Evolutionary conservation across 1,140 invertebrate species (phyloP).

Genomic region (Probaryconus sp.): DNA sequence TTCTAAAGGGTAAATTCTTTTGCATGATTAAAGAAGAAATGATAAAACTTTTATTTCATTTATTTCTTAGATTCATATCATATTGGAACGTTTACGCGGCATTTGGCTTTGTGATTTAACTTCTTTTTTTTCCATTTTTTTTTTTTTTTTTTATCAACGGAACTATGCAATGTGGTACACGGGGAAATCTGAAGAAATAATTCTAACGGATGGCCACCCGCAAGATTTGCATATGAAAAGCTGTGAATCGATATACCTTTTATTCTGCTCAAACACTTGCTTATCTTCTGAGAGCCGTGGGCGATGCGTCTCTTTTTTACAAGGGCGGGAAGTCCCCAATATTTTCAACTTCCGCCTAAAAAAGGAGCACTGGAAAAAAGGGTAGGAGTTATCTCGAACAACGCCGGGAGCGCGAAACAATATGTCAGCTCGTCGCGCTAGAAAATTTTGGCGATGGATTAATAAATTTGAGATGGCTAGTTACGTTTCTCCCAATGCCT

Average conservation of each 20-base stretch:
- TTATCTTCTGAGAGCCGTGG: conserved; percentile 70
- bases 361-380: conserved; percentile 39
- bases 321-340: conserved; percentile 67
- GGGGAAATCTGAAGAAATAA: conserved; percentile 73
- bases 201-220: conserved; percentile 76
- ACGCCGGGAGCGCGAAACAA: conserved; percentile 70
- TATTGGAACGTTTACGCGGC: neutral
- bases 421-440: conserved; percentile 72
- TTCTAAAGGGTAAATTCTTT: conserved; percentile 41
- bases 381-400: conserved; percentile 52
- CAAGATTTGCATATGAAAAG: conserved; percentile 78
- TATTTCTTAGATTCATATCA: too few relatives aligned
- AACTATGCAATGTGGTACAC: conserved; percentile 24
- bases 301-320: conserved; percentile 29
- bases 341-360: conserved; percentile 68
- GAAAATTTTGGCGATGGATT: conserved; percentile 54
- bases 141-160: conserved; percentile 36
- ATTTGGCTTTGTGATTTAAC: conserved; percentile 7
- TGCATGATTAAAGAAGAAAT: conserved; percentile 4
- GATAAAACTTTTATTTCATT: too few relatives aligned
- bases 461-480: conserved; percentile 60
- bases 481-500: conserved; percentile 40
- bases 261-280: conserved; percentile 75
- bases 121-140: too few relatives aligned
- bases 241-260: conserved; percentile 77